Base-by-base conservation (phyloP, 1,140 invertebrate genomes). In the Epicauta chinensis region DNA sequence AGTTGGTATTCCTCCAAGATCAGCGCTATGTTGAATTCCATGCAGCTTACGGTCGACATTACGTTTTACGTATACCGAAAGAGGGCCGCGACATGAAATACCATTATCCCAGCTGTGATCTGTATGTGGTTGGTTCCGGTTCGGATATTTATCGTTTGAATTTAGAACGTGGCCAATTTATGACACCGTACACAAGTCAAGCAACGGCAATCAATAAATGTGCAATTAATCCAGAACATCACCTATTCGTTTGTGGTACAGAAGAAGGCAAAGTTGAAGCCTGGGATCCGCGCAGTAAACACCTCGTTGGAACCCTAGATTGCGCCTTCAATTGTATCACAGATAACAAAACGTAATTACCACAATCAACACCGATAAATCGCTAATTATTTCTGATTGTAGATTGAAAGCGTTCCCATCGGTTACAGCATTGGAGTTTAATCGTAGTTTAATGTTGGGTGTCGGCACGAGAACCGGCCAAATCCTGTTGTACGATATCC, bases 21-120 rank as follows among this genome's bases (percentile, higher is more conserved):
- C 87, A 86, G 80, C 81, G 96, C 44, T 92, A 88, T 73, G 77
- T 99, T 40, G 97, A 99, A 76, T 89, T 99, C 69, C 97, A 99
- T 76, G 83, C 87, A 42, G 88, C 89, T 51, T 83, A 87, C 75
- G 97, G 97, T 0, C 77, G 90, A 40, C 94, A 98, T 72, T 93
- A 92, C 67, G 77, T 90, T 63, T 74, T 96, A 2, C 74, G 97
- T 58, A 92, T 99, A 62, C 97, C 97, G 7, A 87, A 92, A 69
- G 96, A 91, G 80, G 96, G 96, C 1, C 77, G 93, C 53, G 97
- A 99, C 71, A 79, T 99, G 73, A 81, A 87, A 51, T 98, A 95
- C 71, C 91, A 97, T 73, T 80, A 81, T 64, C 82, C 88, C 13
- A 85, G 85, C 11, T 96, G 92, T 81, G 94, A 99, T 72, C 74